phyloP scores from a whole-genome alignment of 2,888 invertebrate species.

The Phaonia tiefii region DNA sequence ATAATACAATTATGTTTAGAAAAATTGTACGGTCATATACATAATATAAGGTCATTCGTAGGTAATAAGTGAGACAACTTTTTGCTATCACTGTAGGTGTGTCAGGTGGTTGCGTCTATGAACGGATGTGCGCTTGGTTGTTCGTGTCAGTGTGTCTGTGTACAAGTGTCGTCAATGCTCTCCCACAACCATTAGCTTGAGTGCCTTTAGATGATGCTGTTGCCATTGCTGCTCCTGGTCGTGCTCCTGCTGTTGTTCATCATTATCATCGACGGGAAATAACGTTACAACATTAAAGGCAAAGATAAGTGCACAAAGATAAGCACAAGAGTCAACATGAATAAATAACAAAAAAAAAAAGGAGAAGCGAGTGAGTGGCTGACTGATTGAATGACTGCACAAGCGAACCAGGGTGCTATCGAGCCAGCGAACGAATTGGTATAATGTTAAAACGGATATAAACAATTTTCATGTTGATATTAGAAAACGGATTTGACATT shows the following conservation, averaged over 20 bases:
- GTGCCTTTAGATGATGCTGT: conserved; percentile 27
- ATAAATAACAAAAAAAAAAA: conserved; percentile 46
- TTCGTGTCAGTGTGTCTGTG: conserved; percentile 8
- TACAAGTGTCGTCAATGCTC: conserved; percentile 53
- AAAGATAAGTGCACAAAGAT: conserved; percentile 63
- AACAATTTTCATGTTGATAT: conserved; percentile 69
- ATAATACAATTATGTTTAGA: no score
- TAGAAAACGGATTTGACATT: conserved; percentile 67
- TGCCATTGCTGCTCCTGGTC: conserved; percentile 4
- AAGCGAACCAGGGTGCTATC: conserved; percentile 6
- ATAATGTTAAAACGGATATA: conserved; percentile 67
- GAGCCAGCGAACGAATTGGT: conserved; percentile 45
- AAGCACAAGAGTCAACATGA: conserved; percentile 63
- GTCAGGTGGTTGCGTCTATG: no score
- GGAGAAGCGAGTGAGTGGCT: conserved; percentile 16
- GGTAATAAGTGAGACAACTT: no score
- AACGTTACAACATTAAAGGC: conserved; percentile 64
- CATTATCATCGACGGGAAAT: conserved; percentile 61
- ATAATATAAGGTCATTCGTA: no score
- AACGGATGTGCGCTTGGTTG: not conserved
- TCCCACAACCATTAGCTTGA: conserved; percentile 40
- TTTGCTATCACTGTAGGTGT: no score
- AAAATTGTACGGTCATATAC: no score
- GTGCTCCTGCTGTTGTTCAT: conserved; percentile 36
- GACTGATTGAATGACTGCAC: conserved; percentile 34